phyloP scores from a whole-genome alignment of 2,113 vertebrate genomes.

The Pseudopodoces humilis region DNA sequence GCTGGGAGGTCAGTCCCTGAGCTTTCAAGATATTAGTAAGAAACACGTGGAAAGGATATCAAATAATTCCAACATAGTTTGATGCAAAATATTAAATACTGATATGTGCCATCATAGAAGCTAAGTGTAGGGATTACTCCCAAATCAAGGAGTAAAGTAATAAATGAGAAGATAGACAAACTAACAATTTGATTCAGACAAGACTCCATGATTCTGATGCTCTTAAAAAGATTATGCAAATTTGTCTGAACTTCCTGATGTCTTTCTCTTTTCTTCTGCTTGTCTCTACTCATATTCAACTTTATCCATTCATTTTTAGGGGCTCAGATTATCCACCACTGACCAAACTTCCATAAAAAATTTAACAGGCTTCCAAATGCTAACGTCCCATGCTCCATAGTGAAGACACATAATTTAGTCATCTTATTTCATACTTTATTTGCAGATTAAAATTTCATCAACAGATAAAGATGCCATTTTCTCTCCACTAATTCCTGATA shows the following conservation, averaged over 20 bases:
- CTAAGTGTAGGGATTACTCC: neutral
- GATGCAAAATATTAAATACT: conserved; percentile 23
- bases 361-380: neutral
- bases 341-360: neutral
- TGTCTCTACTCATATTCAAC: neutral
- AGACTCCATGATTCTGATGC: neutral
- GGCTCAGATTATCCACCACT: neutral
- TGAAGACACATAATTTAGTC: neutral
- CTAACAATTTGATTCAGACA: neutral
- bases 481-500: neutral
- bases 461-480: neutral
- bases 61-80: conserved; percentile 23
- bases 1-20: neutral
- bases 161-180: neutral
- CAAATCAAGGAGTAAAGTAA: neutral
- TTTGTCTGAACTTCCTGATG: neutral
- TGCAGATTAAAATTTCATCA: neutral
- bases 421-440: neutral
- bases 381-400: neutral
- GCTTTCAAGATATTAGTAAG: conserved; percentile 34
- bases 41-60: conserved; percentile 35
- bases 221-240: neutral
- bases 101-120: neutral
- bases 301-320: neutral
- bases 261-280: neutral